Conservation (phyloP, 2,113 vertebrate species). For the Neotoma lepida region DNA sequence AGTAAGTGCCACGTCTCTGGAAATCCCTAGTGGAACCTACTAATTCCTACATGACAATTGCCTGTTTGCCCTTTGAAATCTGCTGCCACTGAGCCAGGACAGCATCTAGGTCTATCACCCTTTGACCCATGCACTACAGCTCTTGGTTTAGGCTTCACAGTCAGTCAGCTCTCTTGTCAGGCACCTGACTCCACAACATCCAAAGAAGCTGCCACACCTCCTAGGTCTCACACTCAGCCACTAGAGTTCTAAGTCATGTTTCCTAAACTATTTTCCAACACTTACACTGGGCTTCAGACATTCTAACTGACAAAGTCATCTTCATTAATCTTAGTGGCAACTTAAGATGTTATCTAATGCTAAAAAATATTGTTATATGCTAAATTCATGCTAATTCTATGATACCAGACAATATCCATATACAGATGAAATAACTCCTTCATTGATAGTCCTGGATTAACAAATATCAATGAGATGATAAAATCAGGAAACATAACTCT, state of each 20-base stretch:
- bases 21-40: not conserved
- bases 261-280: constrained; percentile 21
- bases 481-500: constrained; percentile 38
- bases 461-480: constrained; percentile 24
- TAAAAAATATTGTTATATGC: constrained; percentile 23
- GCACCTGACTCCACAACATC: not conserved
- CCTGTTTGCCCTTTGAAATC: not conserved
- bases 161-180: not conserved
- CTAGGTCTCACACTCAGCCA: not conserved
- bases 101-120: not conserved
- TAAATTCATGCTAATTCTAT: constrained; percentile 47
- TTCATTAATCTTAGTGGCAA: constrained; percentile 36
- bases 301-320: constrained; percentile 30
- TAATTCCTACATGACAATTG: not conserved
- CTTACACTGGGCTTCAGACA: constrained; percentile 40
- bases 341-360: constrained; percentile 1
- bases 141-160: not conserved
- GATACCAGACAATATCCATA: not conserved
- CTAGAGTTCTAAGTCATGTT: constrained; percentile 28
- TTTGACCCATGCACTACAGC: not conserved
- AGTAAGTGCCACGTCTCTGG: not conserved
- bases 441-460: not conserved
- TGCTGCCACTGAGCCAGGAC: not conserved
- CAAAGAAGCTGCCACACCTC: not conserved
- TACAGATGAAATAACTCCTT: constrained; percentile 43